Percentiles rank a stretch among this genome's conserved stretches.
Evolutionary conservation across 2,888 invertebrate species (phyloP).

Genomic region (Cyclophora punctaria): DNA sequence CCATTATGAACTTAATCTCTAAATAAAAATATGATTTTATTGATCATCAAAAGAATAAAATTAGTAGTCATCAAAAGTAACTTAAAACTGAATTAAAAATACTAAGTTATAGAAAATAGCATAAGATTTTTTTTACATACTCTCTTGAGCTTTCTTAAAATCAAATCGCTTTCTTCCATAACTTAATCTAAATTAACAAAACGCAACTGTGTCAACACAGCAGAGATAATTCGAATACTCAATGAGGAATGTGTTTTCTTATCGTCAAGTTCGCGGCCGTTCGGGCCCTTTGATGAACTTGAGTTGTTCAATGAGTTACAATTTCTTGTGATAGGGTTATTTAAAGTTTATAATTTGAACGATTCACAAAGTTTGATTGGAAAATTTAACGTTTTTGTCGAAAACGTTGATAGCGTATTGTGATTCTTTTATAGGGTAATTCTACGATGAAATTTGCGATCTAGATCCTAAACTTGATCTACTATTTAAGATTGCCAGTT

Average conservation of each 20-base stretch:
- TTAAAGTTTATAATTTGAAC: not conserved
- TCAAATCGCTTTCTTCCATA: conserved; percentile 15
- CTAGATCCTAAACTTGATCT: too few species aligned
- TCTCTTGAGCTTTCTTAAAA: not conserved
- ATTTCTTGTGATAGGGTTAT: conserved; percentile 3
- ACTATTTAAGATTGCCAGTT: too few species aligned
- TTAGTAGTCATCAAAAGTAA: not conserved
- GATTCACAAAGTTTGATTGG: not conserved
- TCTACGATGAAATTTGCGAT: too few species aligned
- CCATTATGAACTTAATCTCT: too few species aligned
- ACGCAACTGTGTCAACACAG: conserved; percentile 65
- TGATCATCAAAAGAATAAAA: not conserved
- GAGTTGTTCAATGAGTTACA: conserved; percentile 7
- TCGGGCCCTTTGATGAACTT: conserved; percentile 58
- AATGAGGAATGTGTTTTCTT: conserved; percentile 66
- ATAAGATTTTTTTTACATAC: not conserved
- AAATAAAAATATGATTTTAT: too few species aligned
- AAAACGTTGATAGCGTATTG: too few species aligned
- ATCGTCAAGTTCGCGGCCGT: conserved; percentile 53
- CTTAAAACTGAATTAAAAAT: not conserved
- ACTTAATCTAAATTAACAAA: conserved; percentile 22
- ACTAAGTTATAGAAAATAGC: too few species aligned
- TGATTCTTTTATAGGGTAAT: too few species aligned
- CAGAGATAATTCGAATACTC: conserved; percentile 64
- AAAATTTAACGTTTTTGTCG: too few species aligned